These are phyloP conservation scores for Iphiclides podalirius DNA, from an alignment of 2,888 invertebrate species.

Conservation along the genomic window DNA sequence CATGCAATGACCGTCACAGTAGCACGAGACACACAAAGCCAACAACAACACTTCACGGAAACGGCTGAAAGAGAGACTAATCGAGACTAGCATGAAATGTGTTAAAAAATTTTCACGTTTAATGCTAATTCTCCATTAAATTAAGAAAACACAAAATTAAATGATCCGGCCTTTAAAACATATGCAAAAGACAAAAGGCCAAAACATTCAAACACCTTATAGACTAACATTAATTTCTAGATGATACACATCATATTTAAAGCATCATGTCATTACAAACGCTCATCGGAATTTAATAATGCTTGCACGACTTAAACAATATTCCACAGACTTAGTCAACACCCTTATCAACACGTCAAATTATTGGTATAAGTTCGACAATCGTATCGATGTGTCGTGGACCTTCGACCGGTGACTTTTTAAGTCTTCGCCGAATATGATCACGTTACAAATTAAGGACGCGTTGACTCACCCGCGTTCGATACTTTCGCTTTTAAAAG, in stretches of 20 bases:
- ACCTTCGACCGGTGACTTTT: no score
- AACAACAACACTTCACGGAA: constrained; percentile 47
- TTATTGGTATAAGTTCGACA: no score
- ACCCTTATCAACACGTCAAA: no score
- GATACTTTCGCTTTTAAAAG: no score
- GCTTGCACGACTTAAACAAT: not conserved
- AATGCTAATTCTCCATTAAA: constrained; percentile 13
- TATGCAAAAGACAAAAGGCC: not conserved
- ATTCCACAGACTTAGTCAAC: no score
- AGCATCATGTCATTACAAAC: constrained; percentile 2
- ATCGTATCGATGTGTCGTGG: no score
- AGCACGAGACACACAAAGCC: constrained; percentile 66
- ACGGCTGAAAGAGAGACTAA: constrained; percentile 48
- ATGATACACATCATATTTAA: constrained; percentile 1
- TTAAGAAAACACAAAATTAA: no score
- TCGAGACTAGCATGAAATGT: constrained; percentile 42
- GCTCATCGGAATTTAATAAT: not conserved
- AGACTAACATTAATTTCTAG: not conserved
- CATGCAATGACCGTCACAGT: constrained; percentile 72
- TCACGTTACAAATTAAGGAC: no score
- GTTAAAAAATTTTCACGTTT: not conserved
- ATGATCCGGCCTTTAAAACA: not conserved
- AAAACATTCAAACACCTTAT: constrained; percentile 3
- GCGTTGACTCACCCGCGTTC: no score
- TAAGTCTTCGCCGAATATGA: no score